Conservation (phyloP, 2,888 invertebrate genomes). For the Microctonus brassicae region DNA sequence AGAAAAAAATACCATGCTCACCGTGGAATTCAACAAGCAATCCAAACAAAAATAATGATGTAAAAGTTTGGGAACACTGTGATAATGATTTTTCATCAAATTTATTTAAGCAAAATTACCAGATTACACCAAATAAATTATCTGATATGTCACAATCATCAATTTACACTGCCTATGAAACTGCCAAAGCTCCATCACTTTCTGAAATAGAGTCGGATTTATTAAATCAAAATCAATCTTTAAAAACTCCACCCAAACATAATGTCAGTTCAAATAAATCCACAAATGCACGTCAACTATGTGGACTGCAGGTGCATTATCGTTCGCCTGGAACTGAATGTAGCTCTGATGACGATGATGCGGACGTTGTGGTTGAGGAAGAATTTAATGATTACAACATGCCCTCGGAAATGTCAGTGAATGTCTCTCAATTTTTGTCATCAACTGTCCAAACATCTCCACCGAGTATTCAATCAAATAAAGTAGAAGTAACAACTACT, state of each 20-base stretch:
- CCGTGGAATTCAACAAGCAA: neutral
- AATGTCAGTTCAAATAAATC: conserved; percentile 24
- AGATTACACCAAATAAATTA: neutral
- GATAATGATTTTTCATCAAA: neutral
- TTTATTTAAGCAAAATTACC: neutral
- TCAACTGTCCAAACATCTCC: conserved; percentile 46
- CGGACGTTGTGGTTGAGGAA: conserved; percentile 56
- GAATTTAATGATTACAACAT: conserved; percentile 45
- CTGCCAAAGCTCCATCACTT: neutral
- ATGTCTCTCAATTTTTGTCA: conserved; percentile 53
- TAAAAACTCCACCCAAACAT: conserved; percentile 14
- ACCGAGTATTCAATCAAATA: conserved; percentile 36
- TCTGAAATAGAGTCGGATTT: neutral
- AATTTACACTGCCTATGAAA: neutral
- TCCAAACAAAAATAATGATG: neutral
- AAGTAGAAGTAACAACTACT: conserved; percentile 38
- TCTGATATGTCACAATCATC: neutral
- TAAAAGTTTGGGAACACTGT: neutral
- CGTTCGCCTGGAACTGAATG: conserved; percentile 49
- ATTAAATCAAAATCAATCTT: neutral
- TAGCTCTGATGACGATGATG: conserved; percentile 54
- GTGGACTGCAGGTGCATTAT: conserved; percentile 59
- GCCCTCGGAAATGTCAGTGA: conserved; percentile 37
- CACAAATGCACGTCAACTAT: conserved; percentile 50
- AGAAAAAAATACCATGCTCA: neutral